Evolutionary conservation across 2,797 vertebrate species (phyloP).

Genomic region (Buphagus erythrorhynchus): DNA sequence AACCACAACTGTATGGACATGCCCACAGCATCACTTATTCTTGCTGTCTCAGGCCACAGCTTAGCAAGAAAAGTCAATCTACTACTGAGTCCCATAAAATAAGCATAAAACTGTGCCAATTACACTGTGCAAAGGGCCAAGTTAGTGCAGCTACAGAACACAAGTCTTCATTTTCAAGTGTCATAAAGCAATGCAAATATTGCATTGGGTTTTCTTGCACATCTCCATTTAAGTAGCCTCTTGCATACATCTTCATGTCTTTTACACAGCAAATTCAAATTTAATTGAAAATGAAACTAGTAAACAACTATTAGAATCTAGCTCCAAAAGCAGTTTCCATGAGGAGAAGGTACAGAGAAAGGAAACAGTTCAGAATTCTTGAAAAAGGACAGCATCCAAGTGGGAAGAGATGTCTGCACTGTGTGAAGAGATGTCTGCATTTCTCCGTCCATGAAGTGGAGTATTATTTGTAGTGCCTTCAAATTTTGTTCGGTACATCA

Average conservation of each 20-base stretch:
- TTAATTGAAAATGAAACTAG: not conserved
- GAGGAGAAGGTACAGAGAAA: not conserved
- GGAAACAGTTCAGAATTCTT: not conserved
- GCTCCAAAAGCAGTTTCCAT: not conserved
- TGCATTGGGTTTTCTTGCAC: not conserved
- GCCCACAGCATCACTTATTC: not conserved
- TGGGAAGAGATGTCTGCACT: not conserved
- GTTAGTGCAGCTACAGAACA: not conserved
- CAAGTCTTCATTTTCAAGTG: not conserved
- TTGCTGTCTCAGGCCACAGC: not conserved
- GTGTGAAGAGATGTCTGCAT: not conserved
- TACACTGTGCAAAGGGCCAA: not conserved
- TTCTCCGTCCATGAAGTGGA: not conserved
- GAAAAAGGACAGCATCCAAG: not conserved
- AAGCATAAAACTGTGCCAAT: not conserved
- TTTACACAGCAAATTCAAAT: not conserved
- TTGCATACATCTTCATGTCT: not conserved
- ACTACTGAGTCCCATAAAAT: not conserved
- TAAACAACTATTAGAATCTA: not conserved
- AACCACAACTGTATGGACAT: not conserved
- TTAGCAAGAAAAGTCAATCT: not conserved
- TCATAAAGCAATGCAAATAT: not conserved
- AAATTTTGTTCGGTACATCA: not conserved
- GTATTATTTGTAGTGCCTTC: not conserved
- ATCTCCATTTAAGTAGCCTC: not conserved